Conservation (phyloP, 2,113 vertebrate species). For the Pao palembangensis region DNA sequence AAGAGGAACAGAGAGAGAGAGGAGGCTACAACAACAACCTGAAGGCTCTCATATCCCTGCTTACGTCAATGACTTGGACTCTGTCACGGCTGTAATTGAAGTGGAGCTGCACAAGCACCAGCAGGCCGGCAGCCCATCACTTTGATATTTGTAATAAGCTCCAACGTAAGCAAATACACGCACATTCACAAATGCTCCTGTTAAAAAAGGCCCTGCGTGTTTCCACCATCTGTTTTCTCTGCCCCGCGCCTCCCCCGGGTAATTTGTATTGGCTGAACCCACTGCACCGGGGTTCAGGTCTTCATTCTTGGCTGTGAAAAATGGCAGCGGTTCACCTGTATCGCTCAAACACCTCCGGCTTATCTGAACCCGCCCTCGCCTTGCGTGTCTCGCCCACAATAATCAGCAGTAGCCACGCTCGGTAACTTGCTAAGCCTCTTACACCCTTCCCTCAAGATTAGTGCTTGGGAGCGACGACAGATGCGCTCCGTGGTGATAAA, state of each 20-base stretch:
- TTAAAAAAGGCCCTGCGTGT: constrained; percentile 19
- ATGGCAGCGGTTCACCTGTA: constrained; percentile 75
- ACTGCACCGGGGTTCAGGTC: constrained; percentile 42
- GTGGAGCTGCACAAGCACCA: constrained; percentile 44
- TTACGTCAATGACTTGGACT: constrained; percentile 62
- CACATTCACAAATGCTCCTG: constrained; percentile 29
- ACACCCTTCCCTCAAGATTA: constrained; percentile 81
- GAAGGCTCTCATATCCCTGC: constrained; percentile 48
- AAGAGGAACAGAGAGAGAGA: constrained; percentile 32
- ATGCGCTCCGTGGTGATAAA: constrained; percentile 72
- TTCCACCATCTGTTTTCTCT: constrained; percentile 21
- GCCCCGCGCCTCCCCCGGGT: constrained; percentile 18
- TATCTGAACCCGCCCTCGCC: constrained; percentile 75
- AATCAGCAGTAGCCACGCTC: constrained; percentile 77
- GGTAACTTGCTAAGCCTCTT: constrained; percentile 80
- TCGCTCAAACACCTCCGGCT: constrained; percentile 77
- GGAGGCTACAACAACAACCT: constrained; percentile 54
- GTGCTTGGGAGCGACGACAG: constrained; percentile 76
- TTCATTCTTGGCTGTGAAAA: constrained; percentile 55
- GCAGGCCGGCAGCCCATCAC: constrained; percentile 45
- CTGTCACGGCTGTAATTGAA: constrained; percentile 52
- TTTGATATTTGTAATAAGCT: constrained; percentile 47
- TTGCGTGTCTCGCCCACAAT: constrained; percentile 75
- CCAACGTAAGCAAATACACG: constrained; percentile 34
- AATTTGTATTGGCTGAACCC: constrained; percentile 42